phyloP scores from a whole-genome alignment of 2,113 vertebrate species.

The Ophthalmolycus amberensis region DNA sequence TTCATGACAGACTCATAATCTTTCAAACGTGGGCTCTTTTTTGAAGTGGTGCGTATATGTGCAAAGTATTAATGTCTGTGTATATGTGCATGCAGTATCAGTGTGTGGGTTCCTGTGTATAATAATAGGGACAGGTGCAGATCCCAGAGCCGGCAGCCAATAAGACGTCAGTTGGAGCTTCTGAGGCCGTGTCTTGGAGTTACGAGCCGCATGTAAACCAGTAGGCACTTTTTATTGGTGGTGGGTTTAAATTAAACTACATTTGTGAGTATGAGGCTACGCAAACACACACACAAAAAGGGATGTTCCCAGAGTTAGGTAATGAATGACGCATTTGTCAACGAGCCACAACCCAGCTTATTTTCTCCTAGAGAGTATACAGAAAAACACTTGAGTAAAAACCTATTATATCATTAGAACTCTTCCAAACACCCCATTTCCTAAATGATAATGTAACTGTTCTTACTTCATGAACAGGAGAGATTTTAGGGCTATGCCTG shows the following conservation, averaged over 20 bases:
- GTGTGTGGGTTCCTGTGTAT: slow-evolving; percentile 4
- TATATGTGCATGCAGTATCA: slow-evolving; percentile 39
- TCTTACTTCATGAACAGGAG: slow-evolving; percentile 7
- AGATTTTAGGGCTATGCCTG: slow-evolving; percentile 9
- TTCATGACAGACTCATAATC: slow-evolving; percentile 63
- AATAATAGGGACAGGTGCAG: slow-evolving; percentile 66
- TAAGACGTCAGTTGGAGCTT: slow-evolving; percentile 70
- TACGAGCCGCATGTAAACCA: slow-evolving; percentile 74
- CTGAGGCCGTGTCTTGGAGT: slow-evolving; percentile 63
- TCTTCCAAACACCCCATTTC: slow-evolving; percentile 51
- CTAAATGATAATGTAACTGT: slow-evolving; percentile 46
- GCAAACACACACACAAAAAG: slow-evolving; percentile 60
- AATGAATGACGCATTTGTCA: slow-evolving; percentile 72
- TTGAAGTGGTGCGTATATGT: slow-evolving; percentile 65
- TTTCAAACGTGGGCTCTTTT: slow-evolving; percentile 55
- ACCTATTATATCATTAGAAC: slow-evolving; percentile 50
- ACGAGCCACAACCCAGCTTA: slow-evolving; percentile 33
- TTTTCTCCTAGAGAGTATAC: slow-evolving; percentile 20
- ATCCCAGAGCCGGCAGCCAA: slow-evolving; percentile 50
- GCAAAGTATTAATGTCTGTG: slow-evolving; percentile 49
- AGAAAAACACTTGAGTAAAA: slow-evolving; percentile 60
- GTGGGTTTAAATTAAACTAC: slow-evolving; percentile 77
- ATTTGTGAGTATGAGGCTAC: slow-evolving; percentile 76
- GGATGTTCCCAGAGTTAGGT: slow-evolving; percentile 61
- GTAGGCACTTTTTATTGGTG: slow-evolving; percentile 74